Base-by-base conservation (phyloP, 2,888 invertebrate genomes). In the Spodoptera exigua region DNA sequence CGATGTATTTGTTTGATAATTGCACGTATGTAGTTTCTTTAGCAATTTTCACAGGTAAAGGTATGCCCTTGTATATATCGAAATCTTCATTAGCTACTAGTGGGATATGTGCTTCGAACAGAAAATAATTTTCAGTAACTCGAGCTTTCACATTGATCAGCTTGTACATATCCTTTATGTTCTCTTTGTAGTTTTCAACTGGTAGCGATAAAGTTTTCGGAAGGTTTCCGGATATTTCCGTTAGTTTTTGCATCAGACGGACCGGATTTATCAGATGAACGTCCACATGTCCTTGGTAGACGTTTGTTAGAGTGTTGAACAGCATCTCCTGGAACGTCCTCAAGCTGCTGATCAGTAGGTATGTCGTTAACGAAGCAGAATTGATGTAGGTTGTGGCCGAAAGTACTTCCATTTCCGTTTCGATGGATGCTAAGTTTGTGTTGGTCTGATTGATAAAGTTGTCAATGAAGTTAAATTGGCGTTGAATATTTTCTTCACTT, bases 261-360 rank as follows among this genome's bases (percentile, higher is more conserved):
- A 57, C 63, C 3, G 70, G 70, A 17, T 65, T 62, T 5, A 74
- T 40, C 2, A 74, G 36, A 27, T 71, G 69, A 0, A 74, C 57
- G n/a, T 76, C 70, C 5, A 71, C 49, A 18, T 72, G 69, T 16
- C 72, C 72, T 52, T 58, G 63, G 47, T 72, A 74, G 4, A 68
- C 56, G 17, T 73, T 61, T 0, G 65, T 74, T 10, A 74, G 16
- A 0, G 74, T 59, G 32, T 72, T 46, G 12, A 69, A 70, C 12
- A 76, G 45, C 55, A 70, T 61, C 41, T 76, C 62, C 57, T 70
- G 73, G 4, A 66, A 54, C 0, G 35, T 53, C 2, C 12, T 32
- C 5, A 60, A 18, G 43, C 36, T 60, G 43, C 36, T 59, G 10
- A 53, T 47, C 7, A 47, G 9, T 14, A 53, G 14, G 5, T 43